Evolutionary conservation across 1,140 invertebrate species (phyloP).

Genomic region (Amphibalanus amphitrite): DNA sequence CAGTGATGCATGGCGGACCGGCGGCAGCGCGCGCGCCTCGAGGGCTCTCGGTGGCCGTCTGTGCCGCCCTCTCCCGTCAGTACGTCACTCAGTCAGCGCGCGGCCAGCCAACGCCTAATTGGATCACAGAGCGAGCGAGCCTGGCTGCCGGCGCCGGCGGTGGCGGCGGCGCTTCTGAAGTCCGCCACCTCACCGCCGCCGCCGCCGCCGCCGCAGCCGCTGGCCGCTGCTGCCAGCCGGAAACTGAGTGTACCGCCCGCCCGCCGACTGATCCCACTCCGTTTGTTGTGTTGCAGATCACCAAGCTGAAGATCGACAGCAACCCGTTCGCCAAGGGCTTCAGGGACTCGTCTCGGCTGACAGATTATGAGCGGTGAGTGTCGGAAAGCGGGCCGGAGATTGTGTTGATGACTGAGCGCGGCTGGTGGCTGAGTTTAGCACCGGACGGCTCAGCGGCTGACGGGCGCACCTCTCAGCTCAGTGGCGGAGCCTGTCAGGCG

Average conservation of each 20-base stretch:
- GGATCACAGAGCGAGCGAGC: neutral
- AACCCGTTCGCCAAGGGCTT: constrained; percentile 94
- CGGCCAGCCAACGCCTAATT: neutral
- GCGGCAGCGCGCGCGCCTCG: no score
- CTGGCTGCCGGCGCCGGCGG: neutral
- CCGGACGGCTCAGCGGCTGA: neutral
- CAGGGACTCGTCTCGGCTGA: constrained; percentile 78
- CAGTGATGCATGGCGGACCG: no score
- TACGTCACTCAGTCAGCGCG: neutral
- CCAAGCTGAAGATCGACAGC: constrained; percentile 87
- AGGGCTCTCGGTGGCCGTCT: no score
- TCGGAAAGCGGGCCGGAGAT: no score
- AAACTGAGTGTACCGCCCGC: neutral
- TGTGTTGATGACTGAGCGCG: constrained; percentile 5
- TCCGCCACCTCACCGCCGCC: neutral
- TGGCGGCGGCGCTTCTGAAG: neutral
- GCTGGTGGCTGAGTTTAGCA: neutral
- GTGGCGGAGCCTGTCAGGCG: neutral
- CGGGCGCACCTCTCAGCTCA: neutral
- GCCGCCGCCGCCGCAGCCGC: no score
- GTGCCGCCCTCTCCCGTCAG: no score
- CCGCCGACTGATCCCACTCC: neutral
- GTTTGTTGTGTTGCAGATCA: constrained; percentile 44
- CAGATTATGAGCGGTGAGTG: constrained; percentile 56
- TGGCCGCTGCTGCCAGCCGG: no score